Percentiles rank a stretch among this genome's conserved stretches.
Conservation (phyloP, 2,888 invertebrate genomes). For the Entomobrya multifasciata region DNA sequence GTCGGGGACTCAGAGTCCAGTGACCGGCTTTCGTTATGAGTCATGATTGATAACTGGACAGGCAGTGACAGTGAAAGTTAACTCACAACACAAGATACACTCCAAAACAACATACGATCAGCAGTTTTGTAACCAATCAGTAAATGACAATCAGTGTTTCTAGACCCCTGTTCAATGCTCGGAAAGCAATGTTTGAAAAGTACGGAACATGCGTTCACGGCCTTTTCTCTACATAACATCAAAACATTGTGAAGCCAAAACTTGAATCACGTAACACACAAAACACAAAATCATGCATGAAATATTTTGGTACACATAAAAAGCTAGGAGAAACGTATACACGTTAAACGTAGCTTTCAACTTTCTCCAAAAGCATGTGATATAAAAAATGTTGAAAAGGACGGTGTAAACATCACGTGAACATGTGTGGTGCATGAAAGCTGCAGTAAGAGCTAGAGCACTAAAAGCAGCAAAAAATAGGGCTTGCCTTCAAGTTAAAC, state of each 20-base stretch:
- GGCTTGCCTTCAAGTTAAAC: slow-evolving; percentile 43
- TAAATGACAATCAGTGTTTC: no score
- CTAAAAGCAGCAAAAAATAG: slow-evolving; percentile 44
- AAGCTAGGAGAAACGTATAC: neutral
- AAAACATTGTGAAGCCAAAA: no score
- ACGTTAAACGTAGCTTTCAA: neutral
- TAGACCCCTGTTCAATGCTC: no score
- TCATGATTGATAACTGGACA: neutral
- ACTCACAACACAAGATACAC: neutral
- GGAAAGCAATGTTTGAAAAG: no score
- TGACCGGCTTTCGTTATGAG: no score
- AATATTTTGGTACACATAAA: neutral
- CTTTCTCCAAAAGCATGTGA: slow-evolving; percentile 23
- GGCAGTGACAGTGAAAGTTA: neutral
- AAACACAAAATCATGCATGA: no score
- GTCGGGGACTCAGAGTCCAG: neutral
- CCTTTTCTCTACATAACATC: no score
- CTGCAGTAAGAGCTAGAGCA: slow-evolving; percentile 37
- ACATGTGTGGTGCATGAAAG: neutral
- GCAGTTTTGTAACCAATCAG: no score
- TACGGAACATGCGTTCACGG: no score
- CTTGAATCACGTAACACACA: no score
- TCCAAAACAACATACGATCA: no score
- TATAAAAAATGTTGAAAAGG: slow-evolving; percentile 46
- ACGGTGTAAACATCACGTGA: slow-evolving; percentile 61